These are phyloP conservation scores for Noctua fimbriata DNA, from an alignment of 2,888 invertebrate species.

Conservation along the genomic window DNA sequence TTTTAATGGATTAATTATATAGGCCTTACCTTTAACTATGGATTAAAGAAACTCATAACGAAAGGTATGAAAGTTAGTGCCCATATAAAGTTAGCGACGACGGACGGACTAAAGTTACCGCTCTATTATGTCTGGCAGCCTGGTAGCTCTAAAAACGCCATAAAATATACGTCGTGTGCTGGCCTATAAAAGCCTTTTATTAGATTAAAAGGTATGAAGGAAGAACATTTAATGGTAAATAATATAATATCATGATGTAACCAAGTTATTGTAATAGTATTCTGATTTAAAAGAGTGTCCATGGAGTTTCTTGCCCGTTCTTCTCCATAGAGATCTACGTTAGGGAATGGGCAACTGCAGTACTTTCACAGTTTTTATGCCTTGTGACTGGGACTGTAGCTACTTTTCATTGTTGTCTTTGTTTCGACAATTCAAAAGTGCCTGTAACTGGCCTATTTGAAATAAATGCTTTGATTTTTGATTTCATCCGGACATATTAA, in stretches of 20 bases:
- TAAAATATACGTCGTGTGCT: constrained; percentile 57
- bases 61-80: constrained; percentile 54
- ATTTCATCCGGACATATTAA: not conserved
- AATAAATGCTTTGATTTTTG: too few species aligned
- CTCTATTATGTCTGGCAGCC: constrained; percentile 57
- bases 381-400: too few species aligned
- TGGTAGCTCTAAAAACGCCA: constrained; percentile 50
- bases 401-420: too few species aligned
- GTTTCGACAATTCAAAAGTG: too few species aligned
- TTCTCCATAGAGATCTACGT: too few species aligned
- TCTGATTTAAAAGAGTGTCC: too few species aligned
- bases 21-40: not conserved
- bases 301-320: too few species aligned
- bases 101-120: constrained; percentile 41
- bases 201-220: constrained; percentile 50
- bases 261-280: too few species aligned
- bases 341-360: too few species aligned
- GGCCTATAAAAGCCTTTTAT: constrained; percentile 50
- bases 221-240: constrained; percentile 14
- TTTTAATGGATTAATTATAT: not conserved
- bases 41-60: constrained; percentile 30
- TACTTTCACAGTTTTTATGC: too few species aligned
- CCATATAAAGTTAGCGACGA: constrained; percentile 44
- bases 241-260: not conserved
- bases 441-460: too few species aligned